These are phyloP conservation scores for Saturnia japonica DNA, from an alignment of 2,888 invertebrate species.

Conservation along the genomic window DNA sequence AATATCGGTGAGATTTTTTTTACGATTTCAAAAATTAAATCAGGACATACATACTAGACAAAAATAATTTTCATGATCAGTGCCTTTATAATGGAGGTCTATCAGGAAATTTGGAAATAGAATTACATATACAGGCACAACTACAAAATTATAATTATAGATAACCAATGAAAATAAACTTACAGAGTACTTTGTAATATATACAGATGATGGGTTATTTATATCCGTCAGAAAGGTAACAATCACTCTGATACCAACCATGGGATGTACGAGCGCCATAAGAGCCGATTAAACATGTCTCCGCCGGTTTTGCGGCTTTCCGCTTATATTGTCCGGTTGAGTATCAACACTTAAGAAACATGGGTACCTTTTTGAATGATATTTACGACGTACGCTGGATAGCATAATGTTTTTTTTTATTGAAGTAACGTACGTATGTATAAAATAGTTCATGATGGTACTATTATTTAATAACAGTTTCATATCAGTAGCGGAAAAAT, in stretches of 20 bases:
- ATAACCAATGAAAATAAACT: too few relatives aligned
- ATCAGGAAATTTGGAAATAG: too few relatives aligned
- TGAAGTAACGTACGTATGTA: not conserved
- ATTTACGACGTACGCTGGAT: conserved; percentile 42
- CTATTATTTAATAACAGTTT: not conserved
- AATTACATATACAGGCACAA: too few relatives aligned
- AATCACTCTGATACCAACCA: conserved; percentile 31
- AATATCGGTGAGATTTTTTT: too few relatives aligned
- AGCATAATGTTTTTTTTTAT: conserved; percentile 34
- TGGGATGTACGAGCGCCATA: conserved; percentile 43
- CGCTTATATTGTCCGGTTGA: conserved; percentile 41
- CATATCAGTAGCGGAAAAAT: not conserved
- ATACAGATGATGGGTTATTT: too few relatives aligned
- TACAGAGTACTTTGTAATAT: too few relatives aligned
- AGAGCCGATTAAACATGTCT: conserved; percentile 52
- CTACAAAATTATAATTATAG: too few relatives aligned
- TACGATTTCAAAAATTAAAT: too few relatives aligned
- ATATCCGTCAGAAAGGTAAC: not conserved
- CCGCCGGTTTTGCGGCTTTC: conserved; percentile 39
- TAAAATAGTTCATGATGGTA: not conserved
- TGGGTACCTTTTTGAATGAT: conserved; percentile 44
- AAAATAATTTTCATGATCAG: too few relatives aligned
- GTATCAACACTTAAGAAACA: conserved; percentile 28
- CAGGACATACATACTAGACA: too few relatives aligned
- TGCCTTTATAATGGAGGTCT: too few relatives aligned